phyloP scores from a whole-genome alignment of 2,888 invertebrate genomes.

The Eremobia ochroleuca region DNA sequence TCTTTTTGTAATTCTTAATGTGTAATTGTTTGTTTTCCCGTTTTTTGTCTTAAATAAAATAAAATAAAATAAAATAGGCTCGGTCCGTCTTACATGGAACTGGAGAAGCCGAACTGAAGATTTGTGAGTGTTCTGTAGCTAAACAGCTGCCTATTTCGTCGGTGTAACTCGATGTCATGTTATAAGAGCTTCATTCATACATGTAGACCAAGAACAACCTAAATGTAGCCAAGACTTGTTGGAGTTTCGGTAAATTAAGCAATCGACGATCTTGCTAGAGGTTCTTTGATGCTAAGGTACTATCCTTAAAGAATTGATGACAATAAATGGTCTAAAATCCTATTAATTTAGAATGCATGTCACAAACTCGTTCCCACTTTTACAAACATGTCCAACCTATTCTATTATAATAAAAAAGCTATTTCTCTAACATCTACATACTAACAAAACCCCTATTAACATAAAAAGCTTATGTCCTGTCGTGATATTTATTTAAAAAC shows the following conservation, averaged over 20 bases:
- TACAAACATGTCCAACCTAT: background rate
- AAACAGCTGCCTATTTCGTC: too few species aligned
- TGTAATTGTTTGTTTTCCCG: too few species aligned
- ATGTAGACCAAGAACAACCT: too few species aligned
- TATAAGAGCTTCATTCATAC: too few species aligned
- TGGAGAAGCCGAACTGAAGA: too few species aligned
- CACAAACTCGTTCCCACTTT: background rate
- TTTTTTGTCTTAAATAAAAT: too few species aligned
- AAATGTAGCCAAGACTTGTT: background rate
- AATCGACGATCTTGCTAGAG: background rate
- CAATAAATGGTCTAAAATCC: background rate
- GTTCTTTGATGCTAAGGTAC: background rate
- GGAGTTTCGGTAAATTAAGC: background rate
- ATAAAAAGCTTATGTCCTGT: constrained; percentile 57
- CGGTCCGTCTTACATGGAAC: too few species aligned
- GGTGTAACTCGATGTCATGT: too few species aligned
- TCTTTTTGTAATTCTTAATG: too few species aligned
- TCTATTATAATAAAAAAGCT: constrained; percentile 22
- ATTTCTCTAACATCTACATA: background rate
- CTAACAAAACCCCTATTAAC: constrained; percentile 31
- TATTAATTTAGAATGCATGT: background rate
- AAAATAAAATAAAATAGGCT: too few species aligned
- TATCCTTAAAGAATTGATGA: background rate
- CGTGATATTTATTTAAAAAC: constrained; percentile 71
- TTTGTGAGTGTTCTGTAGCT: too few species aligned